Evolutionary conservation across 2,797 vertebrate species (phyloP), one percentile per base, ranked within the genome.

Genomic region (Clarias fuscus): DNA sequence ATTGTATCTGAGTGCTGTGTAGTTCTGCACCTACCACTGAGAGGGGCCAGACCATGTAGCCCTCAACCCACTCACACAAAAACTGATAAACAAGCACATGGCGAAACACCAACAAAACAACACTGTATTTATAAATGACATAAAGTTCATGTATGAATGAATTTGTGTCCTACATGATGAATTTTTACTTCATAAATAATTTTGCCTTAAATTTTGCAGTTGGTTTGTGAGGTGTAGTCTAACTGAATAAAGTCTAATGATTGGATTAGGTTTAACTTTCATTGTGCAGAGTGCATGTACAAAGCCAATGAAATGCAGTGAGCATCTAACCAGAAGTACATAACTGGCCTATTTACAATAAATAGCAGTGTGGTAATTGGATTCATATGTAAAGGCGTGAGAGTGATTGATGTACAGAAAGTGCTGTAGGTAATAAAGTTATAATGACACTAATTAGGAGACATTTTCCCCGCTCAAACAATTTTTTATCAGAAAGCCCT

Each of bases 1-100:
- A 82, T 80, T 75, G 53, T 22, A 61, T 53, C 24, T 86, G 37
- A 58, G 58, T 75, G 58, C 75, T 67, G 76, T 20, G 27, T 70
- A 18, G 58, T 65, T 27, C 68, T 43, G 18, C 53, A 37, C 27
- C 68, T 71, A 72, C 84, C 37, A 59, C 67, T 17, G 37, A 72
- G 58, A 62, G 14, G 37, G 67, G 64, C 17, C 76, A 85, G 40
- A 75, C 43, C 40, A 15, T 6, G 43, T 33, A 33, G 22, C 48
- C 27, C 27, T 62, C 6, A 24, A 58, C 59, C 30, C 30, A 24
- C 61, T 82, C 71, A 24, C 24, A 30, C 59, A 33, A 11, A 22
- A 65, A 70, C 15, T 68, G 70, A 71, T 40, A 64, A 82, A 56
- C 43, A 65, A 75, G 61, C 62, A 59, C 53, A 76, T 7, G 2